A percentile compares a stretch with the other conserved stretches of the same genome.
Conservation (phyloP, 1,140 invertebrate genomes). For the Drosophila littoralis region DNA sequence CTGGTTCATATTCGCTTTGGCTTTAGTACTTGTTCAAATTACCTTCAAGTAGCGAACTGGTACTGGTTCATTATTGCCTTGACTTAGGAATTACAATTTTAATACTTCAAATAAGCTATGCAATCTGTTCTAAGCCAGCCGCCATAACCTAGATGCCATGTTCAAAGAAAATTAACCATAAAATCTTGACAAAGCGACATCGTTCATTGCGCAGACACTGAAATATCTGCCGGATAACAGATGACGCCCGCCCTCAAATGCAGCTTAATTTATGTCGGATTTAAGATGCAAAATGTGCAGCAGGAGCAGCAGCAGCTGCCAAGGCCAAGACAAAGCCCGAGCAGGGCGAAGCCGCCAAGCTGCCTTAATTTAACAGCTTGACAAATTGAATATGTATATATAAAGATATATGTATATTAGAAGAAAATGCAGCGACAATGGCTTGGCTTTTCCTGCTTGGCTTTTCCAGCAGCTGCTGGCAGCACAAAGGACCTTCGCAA, state of each 20-base stretch:
- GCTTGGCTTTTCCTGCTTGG: no score
- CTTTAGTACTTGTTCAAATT: no score
- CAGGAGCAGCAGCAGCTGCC: conserved; percentile 30
- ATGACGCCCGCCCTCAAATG: conserved; percentile 20
- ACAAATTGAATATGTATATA: conserved; percentile 72
- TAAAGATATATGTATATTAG: conserved; percentile 35
- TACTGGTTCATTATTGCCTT: no score
- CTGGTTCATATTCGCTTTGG: no score
- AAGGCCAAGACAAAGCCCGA: conserved; percentile 33
- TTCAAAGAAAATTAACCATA: conserved; percentile 55
- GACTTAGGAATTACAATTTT: no score
- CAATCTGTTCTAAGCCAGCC: background rate
- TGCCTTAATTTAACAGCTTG: conserved; percentile 70
- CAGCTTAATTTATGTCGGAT: conserved; percentile 79
- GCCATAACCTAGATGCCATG: conserved; percentile 21
- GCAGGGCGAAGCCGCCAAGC: conserved; percentile 17
- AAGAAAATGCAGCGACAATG: background rate
- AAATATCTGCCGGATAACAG: conserved; percentile 55
- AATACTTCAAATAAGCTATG: no score
- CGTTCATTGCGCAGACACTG: conserved; percentile 59
- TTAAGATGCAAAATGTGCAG: conserved; percentile 69
- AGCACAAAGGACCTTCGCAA: background rate
- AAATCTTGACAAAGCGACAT: conserved; percentile 63
- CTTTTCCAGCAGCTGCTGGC: background rate
- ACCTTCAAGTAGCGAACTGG: no score